Evolutionary conservation across 2,888 invertebrate species (phyloP), one percentile per base, ranked within the genome.

Genomic region (Drosophila fungiperda): DNA sequence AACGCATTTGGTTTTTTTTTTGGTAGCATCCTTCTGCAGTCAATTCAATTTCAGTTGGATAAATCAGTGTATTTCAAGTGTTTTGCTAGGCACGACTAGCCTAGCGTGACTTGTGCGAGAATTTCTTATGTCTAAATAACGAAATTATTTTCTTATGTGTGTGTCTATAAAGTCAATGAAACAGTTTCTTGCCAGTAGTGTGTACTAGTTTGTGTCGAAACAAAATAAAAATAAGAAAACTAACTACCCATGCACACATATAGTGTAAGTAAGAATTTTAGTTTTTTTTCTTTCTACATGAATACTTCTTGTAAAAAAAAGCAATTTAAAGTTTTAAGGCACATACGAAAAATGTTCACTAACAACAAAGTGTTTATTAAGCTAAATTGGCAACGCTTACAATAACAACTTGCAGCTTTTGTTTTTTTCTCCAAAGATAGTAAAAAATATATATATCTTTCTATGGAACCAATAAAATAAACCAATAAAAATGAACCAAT

Each of bases 1-100:
- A 42, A 9, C 0, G n/a, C 40, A 29, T 38, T 12, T 5, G 26
- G 29, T 8, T 55, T 38, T 5, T 8, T 38, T 26, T 55, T 55
- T 12, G 26, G 60, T 50, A 54, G 49, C 76, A 76, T 76, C 32
- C 42, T 77, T 15, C 42, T 11, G 33, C 59, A 33, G 15, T 33
- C n/a, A 36, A 33, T 15, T 33, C n/a, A 36, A 17, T 45, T 23
- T 54, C 17, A 45, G 45, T 29, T 48, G 68, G 60, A 63, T 76
- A 78, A 36, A 57, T 48, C 29, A 40, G 73, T 49, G 64, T 76
- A 58, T 62, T 52, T 35, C 42, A 32, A 29, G 75, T 77, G 79
- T 66, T 49, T 66, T 49, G 62, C 79, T 57, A 61, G 73, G 62
- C 61, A 68, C 78, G 64, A 61, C 73, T 54, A 59, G 78, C 64